These are phyloP conservation scores for Oreochromis aureus DNA, from an alignment of 2,113 vertebrate species.

Conservation along the genomic window DNA sequence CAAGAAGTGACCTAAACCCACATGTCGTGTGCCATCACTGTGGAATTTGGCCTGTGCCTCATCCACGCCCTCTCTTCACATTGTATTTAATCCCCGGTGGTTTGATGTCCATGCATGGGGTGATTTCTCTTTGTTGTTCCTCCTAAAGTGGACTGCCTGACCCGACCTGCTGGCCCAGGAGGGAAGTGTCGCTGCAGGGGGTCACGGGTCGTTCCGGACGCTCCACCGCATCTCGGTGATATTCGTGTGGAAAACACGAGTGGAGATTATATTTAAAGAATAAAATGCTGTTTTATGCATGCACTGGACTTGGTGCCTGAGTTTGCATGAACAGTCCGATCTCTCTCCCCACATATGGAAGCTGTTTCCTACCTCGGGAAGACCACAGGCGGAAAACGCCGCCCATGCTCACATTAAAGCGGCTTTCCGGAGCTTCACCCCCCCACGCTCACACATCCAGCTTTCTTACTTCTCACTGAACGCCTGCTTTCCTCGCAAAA, in stretches of 20 bases:
- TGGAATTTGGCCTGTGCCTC: background rate
- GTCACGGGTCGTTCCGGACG: background rate
- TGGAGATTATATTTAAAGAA: background rate
- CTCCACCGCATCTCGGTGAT: background rate
- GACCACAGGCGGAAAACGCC: background rate
- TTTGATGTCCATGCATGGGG: background rate
- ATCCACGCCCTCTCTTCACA: background rate
- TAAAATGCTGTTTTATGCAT: background rate
- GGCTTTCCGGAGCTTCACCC: background rate
- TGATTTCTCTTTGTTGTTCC: background rate
- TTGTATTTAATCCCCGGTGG: background rate
- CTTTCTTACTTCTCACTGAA: background rate
- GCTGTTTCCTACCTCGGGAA: background rate
- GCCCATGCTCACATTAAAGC: background rate
- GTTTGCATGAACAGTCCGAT: background rate
- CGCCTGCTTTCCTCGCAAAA: background rate
- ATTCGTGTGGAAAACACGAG: background rate
- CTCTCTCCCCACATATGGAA: background rate
- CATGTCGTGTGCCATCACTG: background rate
- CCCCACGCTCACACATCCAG: background rate
- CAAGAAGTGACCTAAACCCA: background rate
- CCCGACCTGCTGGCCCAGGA: slow-evolving; percentile 16
- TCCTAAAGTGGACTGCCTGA: background rate
- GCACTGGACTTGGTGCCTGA: slow-evolving; percentile 12
- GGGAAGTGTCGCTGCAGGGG: background rate